phyloP scores from a whole-genome alignment of 1,140 invertebrate genomes.

The Drosophila kikkawai region DNA sequence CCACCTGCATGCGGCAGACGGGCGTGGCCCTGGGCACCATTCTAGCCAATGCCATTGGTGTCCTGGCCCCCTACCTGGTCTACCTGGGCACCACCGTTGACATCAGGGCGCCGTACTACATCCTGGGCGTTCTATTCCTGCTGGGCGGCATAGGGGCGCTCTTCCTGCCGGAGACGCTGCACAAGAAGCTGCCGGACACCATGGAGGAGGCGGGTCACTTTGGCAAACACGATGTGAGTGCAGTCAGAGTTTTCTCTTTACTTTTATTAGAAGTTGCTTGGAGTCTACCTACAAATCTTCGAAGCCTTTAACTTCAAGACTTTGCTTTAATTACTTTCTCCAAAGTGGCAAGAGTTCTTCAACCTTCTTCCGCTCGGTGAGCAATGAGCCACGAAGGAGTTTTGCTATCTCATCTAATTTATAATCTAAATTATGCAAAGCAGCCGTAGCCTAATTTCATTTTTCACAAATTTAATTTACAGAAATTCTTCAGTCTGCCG shows the following conservation, averaged over 20 bases:
- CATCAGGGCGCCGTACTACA: slow-evolving; percentile 86
- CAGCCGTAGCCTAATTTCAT: slow-evolving; percentile 81
- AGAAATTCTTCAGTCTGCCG: slow-evolving; percentile 85
- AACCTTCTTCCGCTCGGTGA: slow-evolving; percentile 16
- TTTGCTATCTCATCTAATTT: slow-evolving; percentile 64
- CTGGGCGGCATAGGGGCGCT: slow-evolving; percentile 87
- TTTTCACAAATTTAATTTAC: slow-evolving; percentile 81
- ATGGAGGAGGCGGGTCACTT: slow-evolving; percentile 90
- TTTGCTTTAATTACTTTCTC: slow-evolving; percentile 19
- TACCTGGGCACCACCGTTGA: slow-evolving; percentile 86
- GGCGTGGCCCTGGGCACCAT: slow-evolving; percentile 88
- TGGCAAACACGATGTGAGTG: slow-evolving; percentile 87
- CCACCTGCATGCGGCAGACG: slow-evolving; percentile 88
- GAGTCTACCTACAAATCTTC: neutral
- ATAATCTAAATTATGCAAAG: slow-evolving; percentile 84
- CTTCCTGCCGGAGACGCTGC: slow-evolving; percentile 90
- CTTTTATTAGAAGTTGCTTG: too few species aligned
- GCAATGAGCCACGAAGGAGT: slow-evolving; percentile 20
- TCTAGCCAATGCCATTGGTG: slow-evolving; percentile 86
- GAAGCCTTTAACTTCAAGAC: neutral
- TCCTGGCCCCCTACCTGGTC: slow-evolving; percentile 90
- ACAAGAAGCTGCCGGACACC: slow-evolving; percentile 89
- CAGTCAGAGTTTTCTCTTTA: neutral
- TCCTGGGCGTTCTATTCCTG: slow-evolving; percentile 86
- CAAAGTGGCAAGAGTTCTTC: slow-evolving; percentile 12